Conservation (phyloP, 2,888 invertebrate genomes). For the Chrysolina oricalcia region DNA sequence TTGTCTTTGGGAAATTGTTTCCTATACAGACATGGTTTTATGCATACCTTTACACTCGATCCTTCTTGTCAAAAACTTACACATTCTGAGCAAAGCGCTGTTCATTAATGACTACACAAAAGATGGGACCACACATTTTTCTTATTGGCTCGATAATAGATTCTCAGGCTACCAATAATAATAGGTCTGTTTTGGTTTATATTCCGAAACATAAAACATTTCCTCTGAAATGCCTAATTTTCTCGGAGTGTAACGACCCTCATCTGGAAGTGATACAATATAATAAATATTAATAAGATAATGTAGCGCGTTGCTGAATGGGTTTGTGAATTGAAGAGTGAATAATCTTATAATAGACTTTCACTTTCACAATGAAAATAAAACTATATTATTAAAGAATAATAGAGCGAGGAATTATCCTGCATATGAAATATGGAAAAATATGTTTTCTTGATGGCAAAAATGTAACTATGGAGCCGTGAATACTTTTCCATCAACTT, state of each 20-base stretch:
- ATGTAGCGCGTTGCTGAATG: constrained; percentile 17
- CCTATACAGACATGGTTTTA: too few relatives aligned
- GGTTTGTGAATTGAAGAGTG: not conserved
- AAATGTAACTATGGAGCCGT: not conserved
- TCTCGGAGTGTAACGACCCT: not conserved
- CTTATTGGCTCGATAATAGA: too few relatives aligned
- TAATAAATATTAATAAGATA: constrained; percentile 15
- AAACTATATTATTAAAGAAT: constrained; percentile 11
- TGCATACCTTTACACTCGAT: too few relatives aligned
- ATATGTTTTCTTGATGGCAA: not conserved
- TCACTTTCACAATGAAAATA: constrained; percentile 20
- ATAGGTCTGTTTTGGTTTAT: too few relatives aligned
- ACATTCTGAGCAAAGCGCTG: too few relatives aligned
- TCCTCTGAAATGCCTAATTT: not conserved
- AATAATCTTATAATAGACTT: constrained; percentile 16
- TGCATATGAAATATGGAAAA: not conserved
- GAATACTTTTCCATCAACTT: not conserved
- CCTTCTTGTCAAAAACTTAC: too few relatives aligned
- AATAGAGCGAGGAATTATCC: constrained; percentile 4
- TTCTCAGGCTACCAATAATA: too few relatives aligned
- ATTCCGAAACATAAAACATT: too few relatives aligned
- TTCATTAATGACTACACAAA: too few relatives aligned
- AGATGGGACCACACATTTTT: too few relatives aligned
- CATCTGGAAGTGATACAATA: constrained; percentile 13
- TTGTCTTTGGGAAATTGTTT: too few relatives aligned